These are phyloP conservation scores for Eudorcas thomsonii DNA, from an alignment of 2,113 vertebrate species.

Conservation along the genomic window DNA sequence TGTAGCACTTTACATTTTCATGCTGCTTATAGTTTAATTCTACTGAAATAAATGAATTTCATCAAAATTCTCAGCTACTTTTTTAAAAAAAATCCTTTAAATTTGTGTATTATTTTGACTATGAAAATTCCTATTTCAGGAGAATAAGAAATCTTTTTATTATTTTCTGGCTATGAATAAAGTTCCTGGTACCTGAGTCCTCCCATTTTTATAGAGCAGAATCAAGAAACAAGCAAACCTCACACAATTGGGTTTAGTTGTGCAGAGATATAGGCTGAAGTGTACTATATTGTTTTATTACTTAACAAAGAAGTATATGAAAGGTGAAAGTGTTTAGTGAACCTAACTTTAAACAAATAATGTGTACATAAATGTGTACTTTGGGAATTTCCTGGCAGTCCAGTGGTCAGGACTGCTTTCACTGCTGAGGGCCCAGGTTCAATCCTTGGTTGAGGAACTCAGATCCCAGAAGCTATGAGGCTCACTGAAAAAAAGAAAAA, in stretches of 20 bases:
- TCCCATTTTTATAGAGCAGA: slow-evolving; percentile 39
- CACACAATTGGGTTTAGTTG: not conserved
- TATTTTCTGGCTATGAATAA: slow-evolving; percentile 26
- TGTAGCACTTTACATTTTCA: slow-evolving; percentile 67
- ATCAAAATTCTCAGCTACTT: slow-evolving; percentile 52
- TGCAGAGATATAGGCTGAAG: not conserved
- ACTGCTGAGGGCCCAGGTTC: not conserved
- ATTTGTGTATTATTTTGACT: slow-evolving; percentile 33
- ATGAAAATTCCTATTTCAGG: slow-evolving; percentile 36
- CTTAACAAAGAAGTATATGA: not conserved
- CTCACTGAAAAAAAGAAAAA: not conserved
- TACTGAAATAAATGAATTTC: slow-evolving; percentile 70
- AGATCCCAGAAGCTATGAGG: not conserved
- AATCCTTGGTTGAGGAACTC: not conserved
- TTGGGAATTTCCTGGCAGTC: not conserved
- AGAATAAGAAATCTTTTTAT: slow-evolving; percentile 43
- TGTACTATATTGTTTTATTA: not conserved
- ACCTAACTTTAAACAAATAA: not conserved
- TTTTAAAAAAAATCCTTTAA: not conserved
- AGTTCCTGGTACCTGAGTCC: slow-evolving; percentile 9
- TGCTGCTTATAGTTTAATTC: slow-evolving; percentile 70
- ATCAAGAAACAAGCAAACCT: slow-evolving; percentile 10
- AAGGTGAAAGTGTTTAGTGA: not conserved
- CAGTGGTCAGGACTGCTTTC: not conserved
- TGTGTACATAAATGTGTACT: not conserved